phyloP scores from a whole-genome alignment of 2,888 invertebrate genomes.

The Petrolisthes cinctipes region DNA sequence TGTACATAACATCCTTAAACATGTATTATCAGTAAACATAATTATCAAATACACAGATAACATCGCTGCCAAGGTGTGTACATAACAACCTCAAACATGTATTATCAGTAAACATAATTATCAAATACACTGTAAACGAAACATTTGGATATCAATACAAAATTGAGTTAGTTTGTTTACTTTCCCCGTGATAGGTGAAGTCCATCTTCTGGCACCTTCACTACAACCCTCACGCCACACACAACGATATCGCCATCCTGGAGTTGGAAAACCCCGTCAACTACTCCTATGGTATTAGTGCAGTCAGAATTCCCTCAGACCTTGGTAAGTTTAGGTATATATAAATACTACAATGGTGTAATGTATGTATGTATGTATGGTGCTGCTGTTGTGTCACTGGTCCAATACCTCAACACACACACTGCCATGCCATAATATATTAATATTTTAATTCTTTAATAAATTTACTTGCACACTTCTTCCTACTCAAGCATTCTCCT shows the following conservation, averaged over 20 bases:
- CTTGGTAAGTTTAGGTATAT: slow-evolving; percentile 31
- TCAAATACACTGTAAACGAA: neutral
- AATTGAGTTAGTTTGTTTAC: neutral
- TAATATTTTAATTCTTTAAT: no score
- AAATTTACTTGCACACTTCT: no score
- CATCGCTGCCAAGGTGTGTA: slow-evolving; percentile 39
- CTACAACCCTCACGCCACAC: slow-evolving; percentile 54
- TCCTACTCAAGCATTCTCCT: no score
- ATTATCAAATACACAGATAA: neutral
- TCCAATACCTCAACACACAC: no score
- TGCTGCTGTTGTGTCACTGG: no score
- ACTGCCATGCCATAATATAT: no score
- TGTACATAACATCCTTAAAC: neutral
- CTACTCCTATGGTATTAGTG: slow-evolving; percentile 41
- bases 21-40: no score
- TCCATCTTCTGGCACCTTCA: slow-evolving; percentile 55
- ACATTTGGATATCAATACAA: no score
- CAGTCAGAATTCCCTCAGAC: slow-evolving; percentile 56
- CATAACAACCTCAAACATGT: neutral
- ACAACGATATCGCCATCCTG: slow-evolving; percentile 59
- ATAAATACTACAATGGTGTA: no score
- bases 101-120: no score
- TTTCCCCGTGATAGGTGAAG: slow-evolving; percentile 22
- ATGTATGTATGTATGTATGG: no score
- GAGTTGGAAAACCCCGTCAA: slow-evolving; percentile 45